phyloP scores from a whole-genome alignment of 2,888 invertebrate species.

The Phytoseiulus persimilis region DNA sequence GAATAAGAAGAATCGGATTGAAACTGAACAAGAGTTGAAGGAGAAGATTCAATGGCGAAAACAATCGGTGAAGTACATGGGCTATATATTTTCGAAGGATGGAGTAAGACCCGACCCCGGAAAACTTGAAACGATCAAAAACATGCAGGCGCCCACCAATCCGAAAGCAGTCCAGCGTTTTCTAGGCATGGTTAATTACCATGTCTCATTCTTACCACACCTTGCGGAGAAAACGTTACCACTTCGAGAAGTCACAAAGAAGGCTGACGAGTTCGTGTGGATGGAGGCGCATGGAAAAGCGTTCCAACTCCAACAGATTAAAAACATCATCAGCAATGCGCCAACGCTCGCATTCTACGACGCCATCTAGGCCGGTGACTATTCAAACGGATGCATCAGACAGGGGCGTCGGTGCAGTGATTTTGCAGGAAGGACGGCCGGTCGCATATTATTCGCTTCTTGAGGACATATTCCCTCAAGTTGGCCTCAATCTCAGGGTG shows the following conservation, averaged over 20 bases:
- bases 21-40: background rate
- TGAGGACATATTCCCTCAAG: too few relatives aligned
- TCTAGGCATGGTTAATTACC: background rate
- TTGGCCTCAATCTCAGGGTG: too few relatives aligned
- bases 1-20: background rate
- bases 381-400: background rate
- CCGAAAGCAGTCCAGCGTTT: background rate
- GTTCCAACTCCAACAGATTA: background rate
- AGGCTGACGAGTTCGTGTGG: background rate
- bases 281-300: background rate
- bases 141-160: background rate
- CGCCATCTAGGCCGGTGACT: background rate
- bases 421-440: background rate
- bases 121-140: background rate
- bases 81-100: background rate
- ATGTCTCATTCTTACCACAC: background rate
- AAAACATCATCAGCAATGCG: background rate
- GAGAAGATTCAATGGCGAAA: background rate
- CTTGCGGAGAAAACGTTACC: background rate
- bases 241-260: background rate
- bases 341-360: background rate
- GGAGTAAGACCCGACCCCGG: background rate
- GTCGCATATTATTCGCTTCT: background rate
- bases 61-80: background rate
- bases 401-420: background rate